phyloP scores from a whole-genome alignment of 2,797 vertebrate species.

The Heteromormyrus szaboi region DNA sequence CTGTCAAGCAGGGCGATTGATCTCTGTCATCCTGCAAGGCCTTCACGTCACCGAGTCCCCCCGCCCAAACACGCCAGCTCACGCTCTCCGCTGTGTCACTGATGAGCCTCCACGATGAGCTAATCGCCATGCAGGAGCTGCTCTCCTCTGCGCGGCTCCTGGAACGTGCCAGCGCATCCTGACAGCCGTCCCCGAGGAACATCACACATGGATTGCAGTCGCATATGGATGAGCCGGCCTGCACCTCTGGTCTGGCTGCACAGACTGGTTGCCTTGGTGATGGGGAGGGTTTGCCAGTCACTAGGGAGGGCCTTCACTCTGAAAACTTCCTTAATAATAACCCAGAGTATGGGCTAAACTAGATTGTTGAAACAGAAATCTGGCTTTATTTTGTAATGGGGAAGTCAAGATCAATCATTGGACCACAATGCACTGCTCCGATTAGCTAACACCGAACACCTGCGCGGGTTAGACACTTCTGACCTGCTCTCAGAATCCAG shows the following conservation, averaged over 20 bases:
- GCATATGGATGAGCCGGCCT: background rate
- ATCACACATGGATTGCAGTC: background rate
- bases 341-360: background rate
- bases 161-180: constrained; percentile 52
- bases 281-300: background rate
- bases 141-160: background rate
- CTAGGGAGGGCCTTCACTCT: background rate
- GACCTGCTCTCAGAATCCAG: constrained; percentile 6
- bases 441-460: background rate
- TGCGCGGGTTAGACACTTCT: background rate
- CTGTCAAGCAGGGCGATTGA: background rate
- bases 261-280: background rate
- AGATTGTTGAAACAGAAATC: constrained; percentile 4
- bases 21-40: background rate
- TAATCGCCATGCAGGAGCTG: constrained; percentile 20
- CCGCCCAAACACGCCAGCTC: background rate
- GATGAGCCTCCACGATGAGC: constrained; percentile 12
- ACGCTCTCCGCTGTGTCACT: constrained; percentile 4
- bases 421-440: background rate
- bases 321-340: background rate
- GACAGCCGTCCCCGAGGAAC: constrained; percentile 58
- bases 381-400: background rate
- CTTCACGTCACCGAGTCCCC: background rate
- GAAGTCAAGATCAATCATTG: background rate
- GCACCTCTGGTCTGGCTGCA: background rate